Percentiles rank a stretch among this genome's conserved stretches.
phyloP scores from a whole-genome alignment of 2,888 invertebrate genomes.

The Gerris lacustris region DNA sequence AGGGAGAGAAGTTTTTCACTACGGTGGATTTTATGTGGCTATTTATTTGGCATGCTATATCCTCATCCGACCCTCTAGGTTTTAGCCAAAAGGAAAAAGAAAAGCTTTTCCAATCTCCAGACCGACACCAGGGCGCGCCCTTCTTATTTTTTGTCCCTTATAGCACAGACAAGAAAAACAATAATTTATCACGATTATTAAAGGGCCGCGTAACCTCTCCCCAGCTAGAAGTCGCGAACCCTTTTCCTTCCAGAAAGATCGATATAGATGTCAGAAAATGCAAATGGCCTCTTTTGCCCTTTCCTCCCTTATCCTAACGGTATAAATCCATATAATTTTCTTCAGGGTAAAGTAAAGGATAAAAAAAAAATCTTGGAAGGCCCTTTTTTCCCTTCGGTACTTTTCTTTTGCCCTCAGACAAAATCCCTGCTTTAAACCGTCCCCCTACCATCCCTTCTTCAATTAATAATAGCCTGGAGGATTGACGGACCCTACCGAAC shows the following conservation, averaged over 20 bases:
- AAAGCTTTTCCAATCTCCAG: neutral
- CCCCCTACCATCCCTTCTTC: neutral
- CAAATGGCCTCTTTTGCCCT: neutral
- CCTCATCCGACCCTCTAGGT: too few relatives aligned
- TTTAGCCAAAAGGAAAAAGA: neutral
- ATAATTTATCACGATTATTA: conserved; percentile 5
- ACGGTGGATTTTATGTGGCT: neutral
- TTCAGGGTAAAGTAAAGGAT: neutral
- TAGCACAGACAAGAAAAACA: neutral
- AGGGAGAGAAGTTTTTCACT: too few relatives aligned
- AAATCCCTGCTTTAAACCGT: neutral
- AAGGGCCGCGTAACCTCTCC: neutral
- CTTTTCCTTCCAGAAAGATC: neutral
- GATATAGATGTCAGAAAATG: conserved; percentile 5
- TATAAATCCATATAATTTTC: conserved; percentile 5
- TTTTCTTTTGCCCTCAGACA: too few relatives aligned
- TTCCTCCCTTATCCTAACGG: neutral
- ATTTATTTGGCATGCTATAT: neutral
- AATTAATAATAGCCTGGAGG: conserved; percentile 3
- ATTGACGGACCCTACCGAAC: neutral
- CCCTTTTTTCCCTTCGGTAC: too few relatives aligned
- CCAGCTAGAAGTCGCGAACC: neutral
- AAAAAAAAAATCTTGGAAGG: neutral
- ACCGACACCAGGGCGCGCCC: neutral
- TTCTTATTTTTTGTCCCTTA: neutral